A percentile compares a stretch with the other conserved stretches of the same genome.
Conservation (phyloP, 2,797 vertebrate species). For the Lacerta viridis region DNA sequence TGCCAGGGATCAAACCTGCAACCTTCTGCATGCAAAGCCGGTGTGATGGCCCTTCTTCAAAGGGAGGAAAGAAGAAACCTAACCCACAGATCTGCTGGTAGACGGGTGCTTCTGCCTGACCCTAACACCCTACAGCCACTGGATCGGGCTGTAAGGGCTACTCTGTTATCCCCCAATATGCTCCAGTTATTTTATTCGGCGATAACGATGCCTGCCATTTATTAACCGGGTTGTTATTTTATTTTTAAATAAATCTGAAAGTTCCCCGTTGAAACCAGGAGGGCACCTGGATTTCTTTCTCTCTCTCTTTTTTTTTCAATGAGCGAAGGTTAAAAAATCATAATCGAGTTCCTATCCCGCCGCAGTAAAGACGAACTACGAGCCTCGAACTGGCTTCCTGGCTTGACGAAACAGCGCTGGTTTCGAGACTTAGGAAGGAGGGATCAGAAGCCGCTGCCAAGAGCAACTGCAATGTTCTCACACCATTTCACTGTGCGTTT, state of each 20-base stretch:
- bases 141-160: too few species aligned
- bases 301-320: too few species aligned
- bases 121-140: too few species aligned
- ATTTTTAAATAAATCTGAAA: background rate
- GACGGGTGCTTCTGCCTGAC: too few species aligned
- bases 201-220: background rate
- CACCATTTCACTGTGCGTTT: constrained; percentile 64
- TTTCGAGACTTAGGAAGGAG: constrained; percentile 18
- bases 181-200: background rate
- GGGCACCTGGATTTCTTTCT: background rate
- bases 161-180: background rate
- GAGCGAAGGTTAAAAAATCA: background rate
- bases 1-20: too few species aligned
- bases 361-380: background rate
- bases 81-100: too few species aligned
- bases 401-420: background rate
- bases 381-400: rapidly evolving
- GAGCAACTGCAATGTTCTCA: constrained; percentile 60
- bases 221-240: background rate
- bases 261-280: background rate
- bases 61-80: too few species aligned
- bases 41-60: too few species aligned
- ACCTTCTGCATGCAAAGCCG: too few species aligned
- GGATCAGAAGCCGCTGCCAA: constrained; percentile 30
- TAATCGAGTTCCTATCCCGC: background rate